Percentiles rank a stretch among this genome's conserved stretches.
Conservation (phyloP, 2,113 vertebrate genomes). For the Coptodon rendalli region DNA sequence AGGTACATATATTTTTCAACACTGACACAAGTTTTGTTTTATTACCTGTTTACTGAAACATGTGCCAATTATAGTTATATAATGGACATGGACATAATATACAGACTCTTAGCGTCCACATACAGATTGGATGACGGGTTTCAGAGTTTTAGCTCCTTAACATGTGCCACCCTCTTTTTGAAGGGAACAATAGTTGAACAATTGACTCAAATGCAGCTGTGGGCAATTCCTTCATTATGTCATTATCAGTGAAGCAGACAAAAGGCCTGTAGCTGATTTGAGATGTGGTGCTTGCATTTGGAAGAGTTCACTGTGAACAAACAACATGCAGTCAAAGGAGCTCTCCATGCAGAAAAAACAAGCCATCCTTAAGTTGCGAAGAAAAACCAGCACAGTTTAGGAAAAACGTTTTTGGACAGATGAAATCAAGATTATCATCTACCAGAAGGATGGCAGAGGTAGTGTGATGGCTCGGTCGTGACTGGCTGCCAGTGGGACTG, state of each 20-base stretch:
- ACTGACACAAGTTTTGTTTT: background rate
- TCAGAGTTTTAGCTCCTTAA: background rate
- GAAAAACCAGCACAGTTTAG: background rate
- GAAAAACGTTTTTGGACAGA: background rate
- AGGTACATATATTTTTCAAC: background rate
- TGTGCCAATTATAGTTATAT: background rate
- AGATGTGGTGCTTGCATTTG: background rate
- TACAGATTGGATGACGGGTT: background rate
- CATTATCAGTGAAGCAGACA: background rate
- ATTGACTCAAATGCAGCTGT: background rate
- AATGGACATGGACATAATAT: background rate
- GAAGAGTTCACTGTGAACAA: background rate
- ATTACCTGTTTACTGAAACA: background rate
- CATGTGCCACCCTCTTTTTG: fast-evolving
- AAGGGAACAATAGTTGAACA: background rate
- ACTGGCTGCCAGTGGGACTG: too few relatives aligned
- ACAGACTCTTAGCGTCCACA: background rate
- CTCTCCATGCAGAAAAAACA: background rate
- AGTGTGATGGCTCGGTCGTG: too few relatives aligned
- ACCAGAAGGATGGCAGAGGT: too few relatives aligned
- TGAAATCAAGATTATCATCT: too few relatives aligned
- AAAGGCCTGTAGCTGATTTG: background rate
- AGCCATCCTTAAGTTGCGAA: background rate
- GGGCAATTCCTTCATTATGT: background rate
- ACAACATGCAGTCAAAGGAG: fast-evolving